phyloP scores from a whole-genome alignment of 2,113 vertebrate genomes.

The Emydura subglobosa region DNA sequence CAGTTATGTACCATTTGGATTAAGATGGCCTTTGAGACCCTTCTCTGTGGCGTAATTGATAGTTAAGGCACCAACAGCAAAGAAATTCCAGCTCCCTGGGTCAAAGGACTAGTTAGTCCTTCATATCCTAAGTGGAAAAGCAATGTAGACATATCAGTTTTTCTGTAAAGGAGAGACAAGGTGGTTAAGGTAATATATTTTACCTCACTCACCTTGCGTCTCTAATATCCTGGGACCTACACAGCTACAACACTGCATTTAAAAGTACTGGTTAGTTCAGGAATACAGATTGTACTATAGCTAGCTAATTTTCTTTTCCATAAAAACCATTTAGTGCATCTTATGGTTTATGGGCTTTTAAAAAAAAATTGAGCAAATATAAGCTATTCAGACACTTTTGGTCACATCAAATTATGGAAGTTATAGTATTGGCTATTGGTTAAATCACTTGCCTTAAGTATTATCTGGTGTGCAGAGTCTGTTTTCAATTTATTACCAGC shows the following conservation, averaged over 20 bases:
- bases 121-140: not conserved
- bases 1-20: not conserved
- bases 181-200: not conserved
- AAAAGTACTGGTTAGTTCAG: no score
- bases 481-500: conserved; percentile 66
- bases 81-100: not conserved
- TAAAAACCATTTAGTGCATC: not conserved
- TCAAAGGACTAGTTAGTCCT: not conserved
- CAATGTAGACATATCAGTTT: not conserved
- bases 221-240: not conserved
- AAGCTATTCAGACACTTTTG: not conserved
- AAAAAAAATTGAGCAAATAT: not conserved
- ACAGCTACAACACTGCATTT: not conserved
- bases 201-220: not conserved
- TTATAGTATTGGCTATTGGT: not conserved
- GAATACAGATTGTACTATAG: not conserved
- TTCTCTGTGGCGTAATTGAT: not conserved
- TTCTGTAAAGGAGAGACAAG: not conserved
- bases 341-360: not conserved
- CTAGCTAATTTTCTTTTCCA: not conserved
- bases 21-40: not conserved
- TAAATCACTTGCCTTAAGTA: conserved; percentile 12
- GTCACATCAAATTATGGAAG: not conserved
- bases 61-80: not conserved
- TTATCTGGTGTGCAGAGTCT: conserved; percentile 27